phyloP scores from a whole-genome alignment of 2,113 vertebrate species.

The Piaya cayana region DNA sequence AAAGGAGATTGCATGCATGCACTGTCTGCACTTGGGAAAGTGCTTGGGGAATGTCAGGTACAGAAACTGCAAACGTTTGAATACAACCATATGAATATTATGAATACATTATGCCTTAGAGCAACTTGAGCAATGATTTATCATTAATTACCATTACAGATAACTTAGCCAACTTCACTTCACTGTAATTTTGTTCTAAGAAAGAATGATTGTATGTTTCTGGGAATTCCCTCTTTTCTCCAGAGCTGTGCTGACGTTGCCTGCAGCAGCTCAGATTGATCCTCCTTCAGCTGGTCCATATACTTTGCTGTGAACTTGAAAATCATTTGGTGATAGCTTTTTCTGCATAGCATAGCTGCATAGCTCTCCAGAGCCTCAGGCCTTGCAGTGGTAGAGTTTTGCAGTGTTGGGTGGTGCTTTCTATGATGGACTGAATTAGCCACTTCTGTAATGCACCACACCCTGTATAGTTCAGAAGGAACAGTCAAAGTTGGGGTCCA shows the following conservation, averaged over 20 bases:
- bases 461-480: background rate
- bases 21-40: background rate
- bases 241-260: background rate
- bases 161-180: background rate
- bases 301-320: slow-evolving; percentile 26
- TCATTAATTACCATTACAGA: background rate
- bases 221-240: slow-evolving; percentile 1
- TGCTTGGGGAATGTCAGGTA: background rate
- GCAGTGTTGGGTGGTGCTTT: background rate
- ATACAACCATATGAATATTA: background rate
- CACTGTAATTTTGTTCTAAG: background rate
- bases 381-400: background rate
- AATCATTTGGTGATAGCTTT: background rate
- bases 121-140: background rate
- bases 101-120: background rate
- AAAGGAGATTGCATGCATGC: background rate
- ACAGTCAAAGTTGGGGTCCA: background rate
- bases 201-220: background rate
- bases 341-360: background rate
- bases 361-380: background rate
- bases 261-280: rapidly evolving
- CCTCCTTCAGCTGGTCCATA: background rate
- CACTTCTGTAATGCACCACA: rapidly evolving
- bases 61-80: background rate
- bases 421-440: background rate